Conservation (phyloP, 2,888 invertebrate species). For the Lasioglossum lativentre region DNA sequence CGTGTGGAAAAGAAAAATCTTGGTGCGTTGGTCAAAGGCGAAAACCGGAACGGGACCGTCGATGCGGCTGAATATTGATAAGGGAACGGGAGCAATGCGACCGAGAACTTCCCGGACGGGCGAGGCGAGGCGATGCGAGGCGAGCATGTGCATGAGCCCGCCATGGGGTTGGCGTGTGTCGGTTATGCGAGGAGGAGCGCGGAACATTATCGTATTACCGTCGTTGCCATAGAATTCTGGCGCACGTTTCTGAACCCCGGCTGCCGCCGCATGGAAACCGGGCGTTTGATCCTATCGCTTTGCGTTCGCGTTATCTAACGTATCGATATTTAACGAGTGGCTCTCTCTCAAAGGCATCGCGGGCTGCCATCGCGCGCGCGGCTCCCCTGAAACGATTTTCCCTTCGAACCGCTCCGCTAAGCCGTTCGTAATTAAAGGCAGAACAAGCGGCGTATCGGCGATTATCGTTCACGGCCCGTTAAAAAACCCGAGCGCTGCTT, state of each 20-base stretch:
- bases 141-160: background rate
- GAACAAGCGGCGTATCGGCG: background rate
- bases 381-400: slow-evolving; percentile 17
- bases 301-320: slow-evolving; percentile 59
- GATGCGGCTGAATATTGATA: slow-evolving; percentile 29
- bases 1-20: background rate
- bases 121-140: background rate
- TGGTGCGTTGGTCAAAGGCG: background rate
- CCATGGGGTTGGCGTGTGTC: background rate
- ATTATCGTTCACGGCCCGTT: slow-evolving; percentile 1
- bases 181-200: slow-evolving; percentile 26
- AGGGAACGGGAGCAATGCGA: slow-evolving; percentile 8
- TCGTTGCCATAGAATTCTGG: slow-evolving; percentile 52
- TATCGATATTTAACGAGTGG: slow-evolving; percentile 65
- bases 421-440: slow-evolving; percentile 14
- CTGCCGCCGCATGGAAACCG: slow-evolving; percentile 29
- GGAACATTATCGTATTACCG: slow-evolving; percentile 48
- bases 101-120: slow-evolving; percentile 6
- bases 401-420: background rate
- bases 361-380: background rate
- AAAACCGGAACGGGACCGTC: background rate
- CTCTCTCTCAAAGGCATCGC: slow-evolving; percentile 41
- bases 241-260: slow-evolving; percentile 35
- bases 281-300: slow-evolving; percentile 52
- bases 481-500: background rate